These are phyloP conservation scores for Sphinx pinastri DNA, from an alignment of 2,888 invertebrate species.

Conservation along the genomic window DNA sequence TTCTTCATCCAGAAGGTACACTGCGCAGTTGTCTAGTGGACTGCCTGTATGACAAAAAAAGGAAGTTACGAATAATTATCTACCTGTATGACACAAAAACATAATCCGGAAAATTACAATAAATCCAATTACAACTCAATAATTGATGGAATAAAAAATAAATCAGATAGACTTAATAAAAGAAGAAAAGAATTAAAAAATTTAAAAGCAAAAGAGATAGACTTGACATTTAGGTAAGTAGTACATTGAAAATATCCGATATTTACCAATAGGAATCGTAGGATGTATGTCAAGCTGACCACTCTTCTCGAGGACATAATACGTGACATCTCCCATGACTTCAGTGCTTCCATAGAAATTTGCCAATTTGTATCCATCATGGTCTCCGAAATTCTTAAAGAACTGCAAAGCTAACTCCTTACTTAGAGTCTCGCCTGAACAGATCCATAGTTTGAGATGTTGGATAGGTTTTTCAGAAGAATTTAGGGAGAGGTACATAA, in stretches of 20 bases:
- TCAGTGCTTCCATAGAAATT: conserved; percentile 97
- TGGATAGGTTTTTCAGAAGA: conserved; percentile 82
- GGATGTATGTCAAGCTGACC: conserved; percentile 85
- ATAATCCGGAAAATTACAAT: neutral
- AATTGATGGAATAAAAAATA: neutral
- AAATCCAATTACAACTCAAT: neutral
- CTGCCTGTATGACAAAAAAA: conserved; percentile 76
- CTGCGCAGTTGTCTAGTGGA: conserved; percentile 90
- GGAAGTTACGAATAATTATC: neutral
- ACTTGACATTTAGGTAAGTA: too few relatives aligned
- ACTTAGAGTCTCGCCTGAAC: conserved; percentile 93
- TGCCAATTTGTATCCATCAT: conserved; percentile 86
- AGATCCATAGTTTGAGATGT: conserved; percentile 90
- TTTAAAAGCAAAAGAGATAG: too few relatives aligned
- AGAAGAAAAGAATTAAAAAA: neutral
- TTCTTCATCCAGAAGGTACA: conserved; percentile 91
- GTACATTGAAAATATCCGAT: neutral
- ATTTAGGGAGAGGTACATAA: conserved; percentile 88
- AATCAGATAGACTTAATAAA: too few relatives aligned
- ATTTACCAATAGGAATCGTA: conserved; percentile 92
- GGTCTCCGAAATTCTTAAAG: conserved; percentile 88
- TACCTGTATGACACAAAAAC: too few relatives aligned
- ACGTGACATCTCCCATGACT: conserved; percentile 96
- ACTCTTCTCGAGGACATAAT: conserved; percentile 85
- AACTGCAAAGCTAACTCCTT: conserved; percentile 89